Base-by-base conservation (phyloP, 2,888 invertebrate species). In the Elysia crispata region DNA sequence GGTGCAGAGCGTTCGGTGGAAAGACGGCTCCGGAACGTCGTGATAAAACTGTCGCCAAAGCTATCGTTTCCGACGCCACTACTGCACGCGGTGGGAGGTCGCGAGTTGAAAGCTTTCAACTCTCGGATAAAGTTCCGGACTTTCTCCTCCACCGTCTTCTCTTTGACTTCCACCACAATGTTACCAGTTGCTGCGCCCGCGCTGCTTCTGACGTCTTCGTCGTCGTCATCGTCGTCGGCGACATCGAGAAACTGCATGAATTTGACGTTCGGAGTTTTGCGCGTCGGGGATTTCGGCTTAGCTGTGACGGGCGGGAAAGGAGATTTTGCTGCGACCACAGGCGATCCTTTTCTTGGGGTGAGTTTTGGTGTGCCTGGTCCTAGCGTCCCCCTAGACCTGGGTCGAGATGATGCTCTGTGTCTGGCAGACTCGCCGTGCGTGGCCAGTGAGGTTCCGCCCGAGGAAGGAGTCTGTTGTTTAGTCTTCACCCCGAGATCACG, bases 91-190 rank as follows among this genome's bases (percentile, higher is more conserved):
- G 18, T 15, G 6, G 57, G 70, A 0, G 70, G 57, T 5, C 77
- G 77, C 50, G 62, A 50, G 72, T 82, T 82, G 72, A 83, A 83
- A 0, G 70, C 69, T 20, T 78, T 62, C 66, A 81, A 41, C 28
- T 82, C 82, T 18, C 54, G 41, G 15, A 83, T 66, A 57, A 83
- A 83, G 13, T 62, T 69, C 18, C 72, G 74, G n/a, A 83, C 79
- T 33, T 78, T 81, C 31, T 67, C 77, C 15, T 80, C 76, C 54
- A 82, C 31, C 0, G 80, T 64, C 20, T 77, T 50, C 49, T 76
- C 60, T 57, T 74, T 60, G n/a, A 66, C 31, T 28, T 57, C 66
- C 8, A 74, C 79, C 6, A 69, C 62, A 20, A 57, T 69, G 30
- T 25, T 64, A 1, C 23, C 23, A 3, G 20, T 15, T 8, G 25